Percentiles rank a stretch among this genome's conserved stretches.
Conservation (phyloP, 2,888 invertebrate species). For the Nasonia oneida region DNA sequence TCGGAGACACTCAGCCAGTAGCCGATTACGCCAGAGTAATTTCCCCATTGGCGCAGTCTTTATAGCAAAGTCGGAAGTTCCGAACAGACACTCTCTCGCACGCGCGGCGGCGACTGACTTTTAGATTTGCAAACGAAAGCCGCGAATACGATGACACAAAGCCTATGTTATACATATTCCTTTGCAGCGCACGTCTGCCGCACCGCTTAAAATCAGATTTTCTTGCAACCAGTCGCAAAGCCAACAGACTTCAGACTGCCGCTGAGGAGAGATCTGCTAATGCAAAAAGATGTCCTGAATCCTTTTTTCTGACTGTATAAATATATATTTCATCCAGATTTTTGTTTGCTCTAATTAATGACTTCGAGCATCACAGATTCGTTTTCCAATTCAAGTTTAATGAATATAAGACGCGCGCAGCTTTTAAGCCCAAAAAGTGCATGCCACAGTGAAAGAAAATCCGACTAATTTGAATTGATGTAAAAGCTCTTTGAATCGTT, state of each 20-base stretch:
- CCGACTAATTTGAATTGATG: no score
- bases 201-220: constrained; percentile 30
- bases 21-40: background rate
- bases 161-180: background rate
- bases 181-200: background rate
- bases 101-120: background rate
- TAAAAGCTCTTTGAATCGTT: no score
- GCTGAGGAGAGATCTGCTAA: background rate
- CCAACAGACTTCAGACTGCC: background rate
- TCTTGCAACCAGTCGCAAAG: background rate
- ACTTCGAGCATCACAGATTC: no score
- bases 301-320: no score
- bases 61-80: background rate
- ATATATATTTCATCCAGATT: no score
- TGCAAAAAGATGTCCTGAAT: background rate
- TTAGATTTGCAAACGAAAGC: constrained; percentile 4
- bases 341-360: no score
- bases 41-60: constrained; percentile 6
- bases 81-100: background rate
- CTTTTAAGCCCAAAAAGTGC: no score
- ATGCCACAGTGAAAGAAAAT: no score
- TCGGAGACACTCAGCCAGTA: background rate
- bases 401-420: no score
- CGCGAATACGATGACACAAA: background rate
- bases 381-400: no score